Conservation (phyloP, 2,888 invertebrate genomes). For the Napeogenes inachia region DNA sequence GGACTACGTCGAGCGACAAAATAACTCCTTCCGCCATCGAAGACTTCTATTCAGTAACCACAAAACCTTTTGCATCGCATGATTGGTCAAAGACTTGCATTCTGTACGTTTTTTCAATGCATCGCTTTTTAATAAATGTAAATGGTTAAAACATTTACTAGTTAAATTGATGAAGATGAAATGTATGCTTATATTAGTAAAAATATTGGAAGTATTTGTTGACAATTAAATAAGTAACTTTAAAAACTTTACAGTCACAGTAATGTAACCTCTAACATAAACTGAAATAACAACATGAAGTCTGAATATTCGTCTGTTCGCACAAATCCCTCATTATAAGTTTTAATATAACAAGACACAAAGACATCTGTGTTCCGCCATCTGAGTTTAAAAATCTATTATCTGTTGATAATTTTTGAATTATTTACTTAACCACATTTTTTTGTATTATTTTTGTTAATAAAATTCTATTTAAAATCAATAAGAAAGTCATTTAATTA, state of each 20-base stretch:
- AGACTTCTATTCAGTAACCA: conserved; percentile 62
- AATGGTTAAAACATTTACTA: conserved; percentile 10
- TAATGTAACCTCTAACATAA: conserved; percentile 28
- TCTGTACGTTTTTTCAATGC: conserved; percentile 57
- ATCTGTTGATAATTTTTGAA: conserved; percentile 10
- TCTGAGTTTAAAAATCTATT: conserved; percentile 6
- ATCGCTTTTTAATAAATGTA: conserved; percentile 35
- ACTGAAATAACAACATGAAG: conserved; percentile 29
- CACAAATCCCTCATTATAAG: conserved; percentile 64
- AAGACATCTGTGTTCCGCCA: conserved; percentile 36
- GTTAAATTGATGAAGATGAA: not conserved
- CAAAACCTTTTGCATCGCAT: conserved; percentile 68
- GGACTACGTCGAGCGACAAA: conserved; percentile 53
- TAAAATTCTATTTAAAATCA: not conserved
- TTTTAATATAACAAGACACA: conserved; percentile 66
- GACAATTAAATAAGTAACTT: too few relatives aligned
- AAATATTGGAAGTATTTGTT: too few relatives aligned
- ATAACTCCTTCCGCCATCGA: conserved; percentile 57
- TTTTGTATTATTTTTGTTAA: not conserved
- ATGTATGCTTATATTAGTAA: not conserved
- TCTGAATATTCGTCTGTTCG: conserved; percentile 19
- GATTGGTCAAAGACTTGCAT: conserved; percentile 72
- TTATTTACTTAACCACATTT: not conserved
- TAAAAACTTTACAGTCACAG: too few relatives aligned
- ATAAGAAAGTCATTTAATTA: not conserved